A percentile compares a stretch with the other conserved stretches of the same genome.
phyloP scores from a whole-genome alignment of 2,797 vertebrate species.

The Erethizon dorsatum region DNA sequence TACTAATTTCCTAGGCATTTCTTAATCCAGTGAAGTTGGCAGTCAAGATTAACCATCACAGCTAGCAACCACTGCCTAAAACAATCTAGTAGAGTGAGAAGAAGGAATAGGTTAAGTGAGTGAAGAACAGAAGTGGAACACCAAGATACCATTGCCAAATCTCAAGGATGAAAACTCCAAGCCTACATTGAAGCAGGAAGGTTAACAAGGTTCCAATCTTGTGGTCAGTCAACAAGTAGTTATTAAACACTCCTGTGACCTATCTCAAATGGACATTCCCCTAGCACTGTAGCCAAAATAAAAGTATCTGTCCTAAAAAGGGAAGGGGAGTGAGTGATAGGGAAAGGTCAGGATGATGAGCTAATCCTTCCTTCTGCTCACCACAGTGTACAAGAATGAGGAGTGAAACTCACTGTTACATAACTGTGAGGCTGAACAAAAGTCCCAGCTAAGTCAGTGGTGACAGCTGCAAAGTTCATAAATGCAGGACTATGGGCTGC shows the following conservation, averaged over 20 bases:
- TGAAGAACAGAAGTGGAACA: slow-evolving; percentile 28
- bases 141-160: background rate
- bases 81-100: background rate
- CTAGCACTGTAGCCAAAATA: slow-evolving; percentile 64
- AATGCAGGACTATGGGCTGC: slow-evolving; percentile 40
- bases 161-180: background rate
- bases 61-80: background rate
- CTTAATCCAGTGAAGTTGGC: background rate
- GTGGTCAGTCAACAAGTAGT: slow-evolving; percentile 26
- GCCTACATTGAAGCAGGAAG: background rate
- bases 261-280: slow-evolving; percentile 39
- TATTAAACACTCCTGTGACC: slow-evolving; percentile 40
- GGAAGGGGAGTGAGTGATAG: background rate
- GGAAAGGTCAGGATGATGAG: slow-evolving; percentile 72
- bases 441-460: slow-evolving; percentile 71
- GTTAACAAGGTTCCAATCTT: background rate
- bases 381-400: slow-evolving; percentile 67
- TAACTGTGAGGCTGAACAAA: slow-evolving; percentile 76
- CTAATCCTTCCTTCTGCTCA: slow-evolving; percentile 77
- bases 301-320: slow-evolving; percentile 73
- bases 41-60: background rate
- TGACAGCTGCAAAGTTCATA: slow-evolving; percentile 76
- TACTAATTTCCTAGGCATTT: background rate
- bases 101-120: background rate
- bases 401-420: slow-evolving; percentile 81